Base-by-base conservation (phyloP, 1,140 invertebrate genomes). In the Drosophila tropicalis region DNA sequence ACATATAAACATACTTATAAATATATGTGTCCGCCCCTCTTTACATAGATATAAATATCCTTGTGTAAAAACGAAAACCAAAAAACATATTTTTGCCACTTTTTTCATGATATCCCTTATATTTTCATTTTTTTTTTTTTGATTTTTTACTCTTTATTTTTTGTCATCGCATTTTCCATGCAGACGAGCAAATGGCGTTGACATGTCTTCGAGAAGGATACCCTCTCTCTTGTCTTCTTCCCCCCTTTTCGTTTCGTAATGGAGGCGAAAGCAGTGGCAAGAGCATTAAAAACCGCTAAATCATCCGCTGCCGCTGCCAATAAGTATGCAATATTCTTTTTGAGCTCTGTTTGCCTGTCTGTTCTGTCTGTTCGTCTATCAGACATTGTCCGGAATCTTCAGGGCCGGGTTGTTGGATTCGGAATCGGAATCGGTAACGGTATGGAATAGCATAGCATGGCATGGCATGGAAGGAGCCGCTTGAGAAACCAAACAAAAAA, bases 261-360 rank as follows among this genome's bases (percentile, higher is more conserved):
- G 55, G 51, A 19, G 55, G 55, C 55, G 39, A 15, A 2, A 36
- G 9, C 56, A 36, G 13, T 63, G 68, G 64, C 60, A 67, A 64
- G 65, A 65, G 73, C 76, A 79, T 79, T 79, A 79, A 79, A 79
- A 76, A 79, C 76, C 76, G 76, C 76, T 79, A 79, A 79, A 79
- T 79, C 76, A 79, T 79, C 70, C 76, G 76, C 73, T 76, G 65
- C 76, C 76, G 76, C 73, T 76, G 76, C 73, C 76, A 79, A 79
- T 79, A 79, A 79, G 73, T 79, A 79, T 79, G 76, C 73, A 79
- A 79, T 72, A 79, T 79, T 79, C 69, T 63, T 76, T 79, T 79
- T 76, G 73, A 79, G 69, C 72, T 32, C 25, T 79, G 76, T 72
- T 79, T 79, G 76, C 72, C 76, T 79, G 76, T 54, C 73, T 79